Base-by-base conservation (phyloP, 2,888 invertebrate genomes). In the Drosophila pegasa region DNA sequence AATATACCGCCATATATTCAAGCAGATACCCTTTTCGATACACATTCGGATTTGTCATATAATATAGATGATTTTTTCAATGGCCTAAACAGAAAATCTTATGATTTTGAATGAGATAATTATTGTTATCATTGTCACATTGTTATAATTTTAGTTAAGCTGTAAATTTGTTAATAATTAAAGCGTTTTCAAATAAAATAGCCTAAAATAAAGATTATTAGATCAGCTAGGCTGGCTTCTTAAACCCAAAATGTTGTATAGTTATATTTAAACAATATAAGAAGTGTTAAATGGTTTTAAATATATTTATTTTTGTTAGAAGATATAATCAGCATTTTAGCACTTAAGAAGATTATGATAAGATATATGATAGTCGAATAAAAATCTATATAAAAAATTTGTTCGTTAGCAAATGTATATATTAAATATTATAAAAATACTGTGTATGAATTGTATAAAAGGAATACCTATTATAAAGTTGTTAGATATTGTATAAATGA, bases 41-140 rank as follows among this genome's bases (percentile, higher is more conserved):
- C 20, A 25, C n/a, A 47, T 18, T n/a, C 41, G 22, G 1, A 25
- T 6, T 47, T 55, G 38, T 63, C 62, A 10, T 40, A 48, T 33
- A 63, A 79, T 66, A 62, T 58, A 18, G 59, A 48, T 6, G 73
- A 63, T 22, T 89, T 87, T 58, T 88, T 89, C 48, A 78, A 84
- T 67, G 76, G 72, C 3, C 61, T 89, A 18, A 81, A 86, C 57
- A 73, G 76, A 0, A 75, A 71, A 52, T 70, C 71, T 31, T 79
- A 79, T 59, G 84, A 79, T 75, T 58, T 58, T 25, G 58, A 70
- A 52, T 77, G 61, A 43, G 20, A 10, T 57, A 9, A 25, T 16
- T 43, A 4, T 3, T 9, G 25, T 14, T 1, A 1, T 8, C 3
- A 14, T 14, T 41, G 1, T 22, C 14, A n/a, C n/a, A 43, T n/a